Evolutionary conservation across 2,797 vertebrate species (phyloP).

Genomic region (Carcharodon carcharias): DNA sequence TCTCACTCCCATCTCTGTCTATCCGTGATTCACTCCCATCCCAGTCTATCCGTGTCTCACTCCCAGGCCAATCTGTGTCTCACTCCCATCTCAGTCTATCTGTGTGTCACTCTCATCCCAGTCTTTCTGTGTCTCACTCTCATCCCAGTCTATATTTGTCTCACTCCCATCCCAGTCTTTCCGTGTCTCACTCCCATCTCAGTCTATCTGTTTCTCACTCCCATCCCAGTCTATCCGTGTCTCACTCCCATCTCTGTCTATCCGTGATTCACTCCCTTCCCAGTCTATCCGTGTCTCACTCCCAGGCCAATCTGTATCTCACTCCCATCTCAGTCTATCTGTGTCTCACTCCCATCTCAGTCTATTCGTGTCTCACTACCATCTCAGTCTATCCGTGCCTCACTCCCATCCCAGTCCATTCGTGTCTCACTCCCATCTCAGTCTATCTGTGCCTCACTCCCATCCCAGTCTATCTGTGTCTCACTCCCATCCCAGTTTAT

Average conservation of each 20-base stretch:
- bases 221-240: background rate
- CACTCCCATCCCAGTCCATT: background rate
- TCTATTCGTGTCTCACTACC: background rate
- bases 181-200: background rate
- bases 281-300: background rate
- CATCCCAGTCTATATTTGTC: background rate
- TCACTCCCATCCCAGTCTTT: background rate
- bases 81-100: background rate
- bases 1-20: no score
- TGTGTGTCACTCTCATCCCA: background rate
- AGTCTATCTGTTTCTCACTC: background rate
- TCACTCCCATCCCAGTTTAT: background rate
- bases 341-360: background rate
- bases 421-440: background rate
- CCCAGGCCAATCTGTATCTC: background rate
- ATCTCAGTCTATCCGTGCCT: background rate
- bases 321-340: background rate
- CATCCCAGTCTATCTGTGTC: no score
- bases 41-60: no score
- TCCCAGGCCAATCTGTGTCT: background rate
- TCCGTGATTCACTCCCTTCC: background rate
- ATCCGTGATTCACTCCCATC: background rate
- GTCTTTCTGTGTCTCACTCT: background rate
- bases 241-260: background rate
- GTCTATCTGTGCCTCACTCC: background rate